Evolutionary conservation across 2,888 invertebrate genomes (phyloP).

Genomic region (Marasmarcha lunaedactyla): DNA sequence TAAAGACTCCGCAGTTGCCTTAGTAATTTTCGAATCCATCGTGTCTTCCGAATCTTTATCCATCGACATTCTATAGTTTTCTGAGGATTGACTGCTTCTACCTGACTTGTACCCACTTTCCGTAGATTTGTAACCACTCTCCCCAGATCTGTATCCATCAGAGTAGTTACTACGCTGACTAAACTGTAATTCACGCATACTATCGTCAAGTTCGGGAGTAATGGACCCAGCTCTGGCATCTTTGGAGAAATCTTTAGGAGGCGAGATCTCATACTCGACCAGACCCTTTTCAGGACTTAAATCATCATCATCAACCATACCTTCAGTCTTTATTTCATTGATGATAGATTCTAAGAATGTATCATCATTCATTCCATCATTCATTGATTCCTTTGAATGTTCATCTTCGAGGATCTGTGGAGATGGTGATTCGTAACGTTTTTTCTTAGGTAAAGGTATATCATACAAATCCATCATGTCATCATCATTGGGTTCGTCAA

Average conservation of each 20-base stretch:
- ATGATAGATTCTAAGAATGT: conserved; percentile 56
- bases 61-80: conserved; percentile 22
- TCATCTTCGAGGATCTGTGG: conserved; percentile 28
- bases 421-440: conserved; percentile 28
- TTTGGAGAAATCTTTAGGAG: conserved; percentile 25
- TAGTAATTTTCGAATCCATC: conserved; percentile 30
- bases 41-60: conserved; percentile 33
- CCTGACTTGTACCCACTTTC: conserved; percentile 31
- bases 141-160: conserved; percentile 33
- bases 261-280: conserved; percentile 57
- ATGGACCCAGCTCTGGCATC: conserved; percentile 25
- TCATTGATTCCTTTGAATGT: conserved; percentile 30
- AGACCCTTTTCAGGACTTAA: conserved; percentile 43
- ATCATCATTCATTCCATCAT: conserved; percentile 43
- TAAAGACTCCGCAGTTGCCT: conserved; percentile 41
- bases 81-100: conserved; percentile 19
- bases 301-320: conserved; percentile 34
- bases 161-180: conserved; percentile 34
- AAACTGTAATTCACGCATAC: conserved; percentile 23
- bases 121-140: conserved; percentile 30
- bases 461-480: conserved; percentile 45
- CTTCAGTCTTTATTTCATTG: conserved; percentile 54
- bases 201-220: conserved; percentile 47
- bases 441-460: conserved; percentile 20
- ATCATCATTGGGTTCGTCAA: conserved; percentile 40